Percentiles rank a stretch among this genome's conserved stretches.
phyloP scores from a whole-genome alignment of 2,888 invertebrate genomes.

The Tuta absoluta region DNA sequence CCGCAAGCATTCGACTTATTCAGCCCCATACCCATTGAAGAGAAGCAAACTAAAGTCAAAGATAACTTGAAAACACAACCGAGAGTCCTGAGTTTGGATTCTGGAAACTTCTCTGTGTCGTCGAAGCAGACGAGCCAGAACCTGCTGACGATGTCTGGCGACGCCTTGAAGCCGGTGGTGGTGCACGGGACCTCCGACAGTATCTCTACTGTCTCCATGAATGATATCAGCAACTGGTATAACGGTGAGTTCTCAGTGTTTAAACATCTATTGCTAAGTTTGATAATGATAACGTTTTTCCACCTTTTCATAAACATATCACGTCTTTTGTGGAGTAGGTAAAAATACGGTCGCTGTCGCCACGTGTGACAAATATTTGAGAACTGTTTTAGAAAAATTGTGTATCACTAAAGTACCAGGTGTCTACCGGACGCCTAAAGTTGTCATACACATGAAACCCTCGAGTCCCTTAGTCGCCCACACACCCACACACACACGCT shows the following conservation, averaged over 20 bases:
- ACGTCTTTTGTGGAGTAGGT: no score
- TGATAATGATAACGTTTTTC: no score
- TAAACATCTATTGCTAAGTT: no score
- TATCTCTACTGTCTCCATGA: slow-evolving; percentile 77
- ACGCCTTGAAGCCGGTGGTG: slow-evolving; percentile 62
- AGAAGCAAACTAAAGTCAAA: slow-evolving; percentile 64
- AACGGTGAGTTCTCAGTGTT: slow-evolving; percentile 66
- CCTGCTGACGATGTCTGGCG: slow-evolving; percentile 62
- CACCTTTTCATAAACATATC: no score
- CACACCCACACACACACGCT: no score
- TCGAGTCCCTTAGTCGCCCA: no score
- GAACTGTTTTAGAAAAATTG: no score
- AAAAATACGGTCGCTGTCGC: no score
- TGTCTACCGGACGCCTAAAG: no score
- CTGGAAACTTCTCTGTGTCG: slow-evolving; percentile 69
- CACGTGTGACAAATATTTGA: no score
- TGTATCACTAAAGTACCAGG: no score
- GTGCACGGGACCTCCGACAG: slow-evolving; percentile 67
- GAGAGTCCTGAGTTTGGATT: slow-evolving; percentile 66
- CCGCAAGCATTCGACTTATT: slow-evolving; percentile 76
- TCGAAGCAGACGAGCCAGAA: slow-evolving; percentile 61
- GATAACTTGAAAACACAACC: slow-evolving; percentile 62
- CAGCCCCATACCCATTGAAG: slow-evolving; percentile 75
- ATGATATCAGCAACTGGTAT: slow-evolving; percentile 86
- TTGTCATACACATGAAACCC: no score